Evolutionary conservation across 2,113 vertebrate genomes (phyloP).

Genomic region (Clinocottus analis): DNA sequence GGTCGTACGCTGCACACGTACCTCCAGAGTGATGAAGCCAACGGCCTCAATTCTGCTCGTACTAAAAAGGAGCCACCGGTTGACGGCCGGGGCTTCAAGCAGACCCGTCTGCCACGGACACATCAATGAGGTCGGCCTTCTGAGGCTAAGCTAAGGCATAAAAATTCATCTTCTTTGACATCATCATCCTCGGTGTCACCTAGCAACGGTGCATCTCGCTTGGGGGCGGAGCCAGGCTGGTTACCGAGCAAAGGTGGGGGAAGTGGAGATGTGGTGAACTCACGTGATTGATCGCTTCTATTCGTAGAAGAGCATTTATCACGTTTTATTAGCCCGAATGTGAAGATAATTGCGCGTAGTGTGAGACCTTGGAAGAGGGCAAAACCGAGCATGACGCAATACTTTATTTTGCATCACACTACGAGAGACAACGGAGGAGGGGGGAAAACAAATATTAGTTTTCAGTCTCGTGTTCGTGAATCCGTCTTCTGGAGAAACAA

Average conservation of each 20-base stretch:
- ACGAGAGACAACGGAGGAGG: neutral
- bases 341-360: neutral
- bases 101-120: slow-evolving; percentile 58
- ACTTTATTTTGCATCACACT: neutral
- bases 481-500: slow-evolving; percentile 34
- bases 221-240: too few species aligned
- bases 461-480: slow-evolving; percentile 32
- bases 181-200: slow-evolving; percentile 71
- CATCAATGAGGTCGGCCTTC: slow-evolving; percentile 65
- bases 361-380: neutral
- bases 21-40: slow-evolving; percentile 13
- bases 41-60: slow-evolving; percentile 23
- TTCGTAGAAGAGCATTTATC: neutral
- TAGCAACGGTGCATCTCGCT: slow-evolving; percentile 69
- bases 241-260: too few species aligned
- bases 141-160: slow-evolving; percentile 55
- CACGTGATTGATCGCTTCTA: slow-evolving; percentile 1
- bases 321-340: neutral
- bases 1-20: slow-evolving; percentile 9
- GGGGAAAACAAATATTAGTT: slow-evolving; percentile 33
- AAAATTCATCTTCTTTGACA: slow-evolving; percentile 75
- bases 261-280: neutral
- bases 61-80: slow-evolving; percentile 44
- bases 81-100: slow-evolving; percentile 42
- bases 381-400: neutral